Percentiles rank a stretch among this genome's conserved stretches.
Conservation (phyloP, 35 echinoderm and acorn worm species). For the Apostichopus californicus region DNA sequence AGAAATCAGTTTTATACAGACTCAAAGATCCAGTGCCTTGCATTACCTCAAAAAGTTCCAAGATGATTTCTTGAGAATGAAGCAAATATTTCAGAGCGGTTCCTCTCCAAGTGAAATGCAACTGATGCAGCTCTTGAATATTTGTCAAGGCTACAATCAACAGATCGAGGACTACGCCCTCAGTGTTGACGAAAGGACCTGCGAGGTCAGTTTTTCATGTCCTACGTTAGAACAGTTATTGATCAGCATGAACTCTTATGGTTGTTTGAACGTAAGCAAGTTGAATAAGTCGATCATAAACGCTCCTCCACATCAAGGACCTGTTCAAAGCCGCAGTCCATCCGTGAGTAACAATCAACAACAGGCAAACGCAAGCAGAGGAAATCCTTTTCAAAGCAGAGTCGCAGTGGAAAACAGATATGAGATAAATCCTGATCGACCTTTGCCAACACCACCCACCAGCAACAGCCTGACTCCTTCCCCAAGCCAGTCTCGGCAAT, state of each 20-base stretch:
- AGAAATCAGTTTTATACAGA: conserved; percentile 73
- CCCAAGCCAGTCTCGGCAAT: background rate
- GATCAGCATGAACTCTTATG: conserved; percentile 85
- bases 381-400: conserved; percentile 31
- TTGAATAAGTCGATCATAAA: conserved; percentile 9
- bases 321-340: background rate
- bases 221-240: conserved; percentile 72
- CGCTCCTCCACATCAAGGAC: background rate
- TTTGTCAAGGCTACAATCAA: conserved; percentile 66
- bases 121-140: conserved; percentile 72
- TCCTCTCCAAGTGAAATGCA: conserved; percentile 66
- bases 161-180: conserved; percentile 90
- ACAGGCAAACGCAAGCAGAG: background rate
- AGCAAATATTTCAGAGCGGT: conserved; percentile 64
- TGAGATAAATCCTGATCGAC: background rate
- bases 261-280: conserved; percentile 65
- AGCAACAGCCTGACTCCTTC: background rate
- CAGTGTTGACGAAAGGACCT: conserved; percentile 65
- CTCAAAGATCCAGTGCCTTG: conserved; percentile 76
- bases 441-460: background rate
- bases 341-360: background rate
- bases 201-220: conserved; percentile 62
- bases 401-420: conserved; percentile 23
- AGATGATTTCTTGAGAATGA: conserved; percentile 74
- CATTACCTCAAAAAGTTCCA: conserved; percentile 84